These are phyloP conservation scores for Scyliorhinus canicula DNA, from an alignment of 2,797 vertebrate species.

Conservation along the genomic window DNA sequence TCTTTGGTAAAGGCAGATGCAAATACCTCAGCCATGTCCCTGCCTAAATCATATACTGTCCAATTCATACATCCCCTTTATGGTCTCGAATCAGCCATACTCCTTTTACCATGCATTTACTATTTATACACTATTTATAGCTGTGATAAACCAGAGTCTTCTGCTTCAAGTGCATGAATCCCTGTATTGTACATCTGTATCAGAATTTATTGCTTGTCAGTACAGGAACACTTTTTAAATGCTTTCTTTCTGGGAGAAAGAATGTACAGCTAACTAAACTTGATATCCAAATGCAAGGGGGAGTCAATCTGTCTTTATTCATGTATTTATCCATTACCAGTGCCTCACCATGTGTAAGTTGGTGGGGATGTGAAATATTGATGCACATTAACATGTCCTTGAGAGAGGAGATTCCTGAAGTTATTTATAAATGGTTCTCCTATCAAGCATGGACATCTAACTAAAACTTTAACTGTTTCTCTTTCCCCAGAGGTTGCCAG, in stretches of 20 bases:
- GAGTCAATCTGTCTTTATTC: neutral
- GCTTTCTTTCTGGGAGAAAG: neutral
- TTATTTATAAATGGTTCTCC: neutral
- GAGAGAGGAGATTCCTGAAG: neutral
- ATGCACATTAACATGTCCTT: neutral
- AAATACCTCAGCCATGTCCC: too few relatives aligned
- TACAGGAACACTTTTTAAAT: neutral
- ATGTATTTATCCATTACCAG: neutral
- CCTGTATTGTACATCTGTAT: too few relatives aligned
- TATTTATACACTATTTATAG: too few relatives aligned
- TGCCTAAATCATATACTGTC: too few relatives aligned
- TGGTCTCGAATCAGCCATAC: too few relatives aligned
- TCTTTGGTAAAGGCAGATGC: too few relatives aligned
- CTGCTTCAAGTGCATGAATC: too few relatives aligned
- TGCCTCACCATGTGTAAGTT: neutral
- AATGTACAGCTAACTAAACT: neutral
- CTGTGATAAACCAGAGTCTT: too few relatives aligned
- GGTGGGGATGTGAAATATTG: neutral
- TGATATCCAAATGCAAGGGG: neutral
- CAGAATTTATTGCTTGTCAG: too few relatives aligned
- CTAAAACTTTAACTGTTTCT: neutral
- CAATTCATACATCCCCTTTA: too few relatives aligned
- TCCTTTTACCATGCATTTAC: too few relatives aligned
- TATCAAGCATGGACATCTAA: neutral
- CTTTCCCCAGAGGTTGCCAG: neutral